A percentile compares a stretch with the other conserved stretches of the same genome.
phyloP scores from a whole-genome alignment of 2,113 vertebrate species.

The Chrysochloris asiatica region DNA sequence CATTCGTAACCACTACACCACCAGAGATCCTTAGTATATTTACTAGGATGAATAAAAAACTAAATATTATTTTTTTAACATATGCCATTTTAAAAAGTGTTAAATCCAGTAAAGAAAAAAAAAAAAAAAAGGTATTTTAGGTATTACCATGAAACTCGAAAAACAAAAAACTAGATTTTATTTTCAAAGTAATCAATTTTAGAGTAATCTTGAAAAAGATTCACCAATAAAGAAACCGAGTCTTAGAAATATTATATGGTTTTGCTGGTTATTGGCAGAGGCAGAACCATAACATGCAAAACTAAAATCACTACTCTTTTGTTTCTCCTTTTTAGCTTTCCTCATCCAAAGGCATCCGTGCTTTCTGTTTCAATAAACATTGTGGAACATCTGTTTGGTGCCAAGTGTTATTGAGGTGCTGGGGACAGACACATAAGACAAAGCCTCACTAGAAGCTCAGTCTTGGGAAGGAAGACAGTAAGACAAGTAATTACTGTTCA shows the following conservation, averaged over 20 bases:
- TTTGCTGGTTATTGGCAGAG: neutral
- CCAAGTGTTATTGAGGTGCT: neutral
- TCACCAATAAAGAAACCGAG: conserved; percentile 11
- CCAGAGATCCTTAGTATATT: neutral
- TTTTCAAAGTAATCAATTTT: conserved; percentile 41
- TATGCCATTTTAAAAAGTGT: neutral
- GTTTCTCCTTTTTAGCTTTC: neutral
- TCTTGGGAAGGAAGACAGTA: neutral
- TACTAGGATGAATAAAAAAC: conserved; percentile 55
- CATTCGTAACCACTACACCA: too few species aligned
- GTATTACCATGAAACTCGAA: too few species aligned
- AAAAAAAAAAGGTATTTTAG: too few species aligned
- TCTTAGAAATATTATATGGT: conserved; percentile 37
- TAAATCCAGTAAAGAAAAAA: too few species aligned
- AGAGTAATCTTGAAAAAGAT: conserved; percentile 44
- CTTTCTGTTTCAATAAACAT: conserved; percentile 14
- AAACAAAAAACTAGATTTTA: conserved; percentile 46
- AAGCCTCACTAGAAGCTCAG: neutral
- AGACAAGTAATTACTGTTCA: neutral
- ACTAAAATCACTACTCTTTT: neutral
- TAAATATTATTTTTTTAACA: conserved; percentile 6
- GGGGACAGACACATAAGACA: neutral
- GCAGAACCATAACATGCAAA: neutral
- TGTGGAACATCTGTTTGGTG: neutral
- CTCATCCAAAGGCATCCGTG: neutral